Conservation (phyloP, 2,113 vertebrate genomes). For the Oryzias melastigma region DNA sequence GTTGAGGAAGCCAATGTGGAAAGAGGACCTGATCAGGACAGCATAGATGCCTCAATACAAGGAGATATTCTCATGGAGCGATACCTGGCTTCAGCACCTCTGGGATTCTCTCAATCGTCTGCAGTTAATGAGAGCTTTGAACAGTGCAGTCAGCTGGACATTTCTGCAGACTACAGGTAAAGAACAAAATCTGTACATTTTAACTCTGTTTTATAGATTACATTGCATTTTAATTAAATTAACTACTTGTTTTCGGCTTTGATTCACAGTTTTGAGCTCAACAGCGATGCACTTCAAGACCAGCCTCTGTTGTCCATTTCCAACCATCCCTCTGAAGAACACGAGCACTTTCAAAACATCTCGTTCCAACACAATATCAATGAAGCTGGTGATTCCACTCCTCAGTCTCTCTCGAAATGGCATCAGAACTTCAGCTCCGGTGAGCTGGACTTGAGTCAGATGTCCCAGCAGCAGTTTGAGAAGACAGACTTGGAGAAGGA, state of each 20-base stretch:
- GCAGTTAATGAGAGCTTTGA: constrained; percentile 52
- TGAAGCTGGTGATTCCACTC: background rate
- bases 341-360: background rate
- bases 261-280: constrained; percentile 66
- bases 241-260: background rate
- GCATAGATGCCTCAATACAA: constrained; percentile 24
- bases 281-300: constrained; percentile 68
- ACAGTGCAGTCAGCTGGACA: constrained; percentile 59
- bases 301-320: constrained; percentile 59
- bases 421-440: constrained; percentile 16
- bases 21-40: constrained; percentile 25
- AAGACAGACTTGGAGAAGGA: constrained; percentile 56
- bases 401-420: constrained; percentile 33
- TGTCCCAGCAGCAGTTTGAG: constrained; percentile 35
- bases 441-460: constrained; percentile 36
- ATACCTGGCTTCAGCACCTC: constrained; percentile 70
- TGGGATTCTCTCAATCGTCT: constrained; percentile 49
- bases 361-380: background rate
- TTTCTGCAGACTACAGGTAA: constrained; percentile 62
- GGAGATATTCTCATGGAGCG: constrained; percentile 74
- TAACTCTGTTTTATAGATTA: background rate
- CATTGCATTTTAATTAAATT: background rate
- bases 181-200: background rate
- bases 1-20: constrained; percentile 22
- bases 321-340: constrained; percentile 34